Evolutionary conservation across 2,113 vertebrate species (phyloP).

Genomic region (Jaculus jaculus): DNA sequence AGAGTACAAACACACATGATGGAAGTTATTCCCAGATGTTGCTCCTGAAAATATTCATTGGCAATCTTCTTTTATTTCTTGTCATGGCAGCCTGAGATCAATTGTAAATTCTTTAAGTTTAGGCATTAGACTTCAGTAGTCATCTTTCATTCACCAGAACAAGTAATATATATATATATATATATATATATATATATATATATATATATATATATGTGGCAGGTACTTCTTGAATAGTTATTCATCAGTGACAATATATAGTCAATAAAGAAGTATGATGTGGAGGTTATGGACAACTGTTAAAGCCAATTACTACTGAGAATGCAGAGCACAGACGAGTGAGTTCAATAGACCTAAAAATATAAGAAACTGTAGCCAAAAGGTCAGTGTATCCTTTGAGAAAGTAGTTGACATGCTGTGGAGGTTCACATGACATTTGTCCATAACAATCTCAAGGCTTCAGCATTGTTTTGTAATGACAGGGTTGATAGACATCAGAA

Average conservation of each 20-base stretch:
- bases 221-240: not conserved
- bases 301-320: conserved; percentile 1
- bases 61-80: not conserved
- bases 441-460: not conserved
- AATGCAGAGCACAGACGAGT: not conserved
- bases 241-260: not conserved
- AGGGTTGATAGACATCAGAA: not conserved
- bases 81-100: not conserved
- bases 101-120: not conserved
- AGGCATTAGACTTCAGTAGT: not conserved
- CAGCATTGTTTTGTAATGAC: not conserved
- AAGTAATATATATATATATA: not conserved
- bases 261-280: not conserved
- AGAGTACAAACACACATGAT: not conserved
- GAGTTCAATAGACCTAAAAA: conserved; percentile 38
- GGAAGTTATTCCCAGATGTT: not conserved
- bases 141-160: not conserved
- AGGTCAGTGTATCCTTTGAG: conserved; percentile 51
- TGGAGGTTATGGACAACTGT: not conserved
- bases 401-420: not conserved
- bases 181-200: too few species aligned
- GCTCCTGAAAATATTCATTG: not conserved
- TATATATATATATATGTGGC: too few species aligned
- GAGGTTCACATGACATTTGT: conserved; percentile 26
- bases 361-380: conserved; percentile 26